Conservation (phyloP, 2,113 vertebrate species). For the Callaeas wilsoni region DNA sequence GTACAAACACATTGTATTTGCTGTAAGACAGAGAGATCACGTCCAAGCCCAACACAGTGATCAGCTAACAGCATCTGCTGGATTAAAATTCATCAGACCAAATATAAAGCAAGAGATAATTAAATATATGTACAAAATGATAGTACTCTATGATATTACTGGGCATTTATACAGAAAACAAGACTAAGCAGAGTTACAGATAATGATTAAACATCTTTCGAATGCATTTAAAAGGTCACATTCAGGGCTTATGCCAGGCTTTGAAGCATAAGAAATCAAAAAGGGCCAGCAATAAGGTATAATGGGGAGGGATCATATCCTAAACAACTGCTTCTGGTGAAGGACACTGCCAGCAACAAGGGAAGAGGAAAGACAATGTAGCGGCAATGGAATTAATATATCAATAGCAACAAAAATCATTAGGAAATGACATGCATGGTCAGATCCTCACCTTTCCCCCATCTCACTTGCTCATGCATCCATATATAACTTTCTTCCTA, state of each 20-base stretch:
- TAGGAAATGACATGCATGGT: not conserved
- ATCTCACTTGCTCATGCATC: not conserved
- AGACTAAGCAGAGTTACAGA: not conserved
- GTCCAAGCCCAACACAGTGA: not conserved
- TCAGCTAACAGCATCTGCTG: conserved; percentile 9
- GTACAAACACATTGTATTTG: not conserved
- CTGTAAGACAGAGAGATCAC: not conserved
- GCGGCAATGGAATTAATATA: not conserved
- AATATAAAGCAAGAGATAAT: conserved; percentile 5
- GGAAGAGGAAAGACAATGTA: not conserved
- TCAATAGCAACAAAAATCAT: not conserved
- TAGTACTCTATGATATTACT: not conserved
- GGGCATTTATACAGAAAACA: not conserved
- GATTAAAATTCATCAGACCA: not conserved
- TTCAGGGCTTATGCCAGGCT: not conserved
- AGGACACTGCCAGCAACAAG: not conserved
- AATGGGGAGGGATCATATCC: not conserved
- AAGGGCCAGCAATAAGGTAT: not conserved
- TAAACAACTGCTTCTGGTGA: not conserved
- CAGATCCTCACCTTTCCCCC: not conserved
- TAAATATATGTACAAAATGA: not conserved
- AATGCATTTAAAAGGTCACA: not conserved
- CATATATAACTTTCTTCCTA: not conserved
- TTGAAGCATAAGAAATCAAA: not conserved
- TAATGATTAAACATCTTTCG: not conserved